Percentiles rank a stretch among this genome's conserved stretches.
phyloP scores from a whole-genome alignment of 2,113 vertebrate genomes.

The Hipposideros armiger region DNA sequence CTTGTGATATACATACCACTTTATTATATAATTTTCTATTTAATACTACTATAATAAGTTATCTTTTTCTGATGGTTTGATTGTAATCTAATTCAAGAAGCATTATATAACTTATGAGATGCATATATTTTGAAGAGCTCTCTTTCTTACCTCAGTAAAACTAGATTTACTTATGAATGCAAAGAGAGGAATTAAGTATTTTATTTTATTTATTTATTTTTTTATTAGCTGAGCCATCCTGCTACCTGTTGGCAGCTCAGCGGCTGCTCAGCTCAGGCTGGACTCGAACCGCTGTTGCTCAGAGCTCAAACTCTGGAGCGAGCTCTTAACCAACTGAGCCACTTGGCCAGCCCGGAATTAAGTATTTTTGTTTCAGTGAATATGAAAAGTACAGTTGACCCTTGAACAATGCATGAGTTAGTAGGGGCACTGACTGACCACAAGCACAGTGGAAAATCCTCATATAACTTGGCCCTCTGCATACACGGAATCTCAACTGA shows the following conservation, averaged over 20 bases:
- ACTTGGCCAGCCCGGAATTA: not conserved
- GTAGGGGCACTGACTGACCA: too few relatives aligned
- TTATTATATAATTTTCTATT: slow-evolving; percentile 14
- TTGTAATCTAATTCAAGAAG: not conserved
- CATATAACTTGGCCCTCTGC: not conserved
- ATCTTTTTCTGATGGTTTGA: slow-evolving; percentile 26
- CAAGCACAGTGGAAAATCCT: not conserved
- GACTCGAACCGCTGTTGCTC: too few relatives aligned
- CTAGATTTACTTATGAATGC: slow-evolving; percentile 18
- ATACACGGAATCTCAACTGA: not conserved
- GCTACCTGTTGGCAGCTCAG: too few relatives aligned
- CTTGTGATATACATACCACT: not conserved
- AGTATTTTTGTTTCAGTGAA: not conserved
- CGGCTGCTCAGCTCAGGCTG: too few relatives aligned
- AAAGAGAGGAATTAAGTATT: not conserved
- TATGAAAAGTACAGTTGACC: not conserved
- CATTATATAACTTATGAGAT: not conserved
- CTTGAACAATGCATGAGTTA: not conserved
- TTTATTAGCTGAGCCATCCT: too few relatives aligned
- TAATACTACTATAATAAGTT: not conserved
- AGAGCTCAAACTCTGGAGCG: too few relatives aligned
- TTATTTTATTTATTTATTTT: too few relatives aligned
- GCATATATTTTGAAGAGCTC: slow-evolving; percentile 3
- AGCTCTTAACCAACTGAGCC: too few relatives aligned
- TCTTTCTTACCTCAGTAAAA: slow-evolving; percentile 33